Conservation (phyloP, 2,888 invertebrate species). For the Lepas anatifera region DNA sequence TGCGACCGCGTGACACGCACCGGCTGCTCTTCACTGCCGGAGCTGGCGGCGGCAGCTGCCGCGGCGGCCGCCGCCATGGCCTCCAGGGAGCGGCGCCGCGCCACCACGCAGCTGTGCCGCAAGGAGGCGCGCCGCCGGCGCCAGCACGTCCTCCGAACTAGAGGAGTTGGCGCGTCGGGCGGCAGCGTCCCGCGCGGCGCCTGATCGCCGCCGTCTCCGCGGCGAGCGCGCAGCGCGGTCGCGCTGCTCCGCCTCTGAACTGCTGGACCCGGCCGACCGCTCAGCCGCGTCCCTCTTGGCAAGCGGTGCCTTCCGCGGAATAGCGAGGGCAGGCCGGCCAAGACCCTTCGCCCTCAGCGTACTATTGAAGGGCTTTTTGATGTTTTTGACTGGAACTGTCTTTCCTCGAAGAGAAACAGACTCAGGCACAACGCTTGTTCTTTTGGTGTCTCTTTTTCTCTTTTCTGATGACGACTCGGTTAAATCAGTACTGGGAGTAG, state of each 20-base stretch:
- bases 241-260: background rate
- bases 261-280: background rate
- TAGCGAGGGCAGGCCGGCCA: too few species aligned
- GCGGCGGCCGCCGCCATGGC: background rate
- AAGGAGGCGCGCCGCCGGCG: background rate
- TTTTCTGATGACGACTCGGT: too few species aligned
- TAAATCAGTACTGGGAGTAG: too few species aligned
- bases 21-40: background rate
- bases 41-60: background rate
- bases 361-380: too few species aligned
- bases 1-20: background rate
- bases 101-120: background rate
- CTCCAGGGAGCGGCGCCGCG: background rate
- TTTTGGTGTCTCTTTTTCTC: too few species aligned
- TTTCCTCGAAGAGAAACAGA: too few species aligned
- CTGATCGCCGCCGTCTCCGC: background rate
- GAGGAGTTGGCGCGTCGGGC: background rate
- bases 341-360: too few species aligned
- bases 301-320: too few species aligned
- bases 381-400: too few species aligned
- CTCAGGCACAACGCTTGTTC: too few species aligned
- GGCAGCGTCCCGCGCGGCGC: background rate
- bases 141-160: background rate
- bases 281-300: too few species aligned
- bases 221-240: background rate